Evolutionary conservation across 2,797 vertebrate species (phyloP).

Genomic region (Syngnathus acus): DNA sequence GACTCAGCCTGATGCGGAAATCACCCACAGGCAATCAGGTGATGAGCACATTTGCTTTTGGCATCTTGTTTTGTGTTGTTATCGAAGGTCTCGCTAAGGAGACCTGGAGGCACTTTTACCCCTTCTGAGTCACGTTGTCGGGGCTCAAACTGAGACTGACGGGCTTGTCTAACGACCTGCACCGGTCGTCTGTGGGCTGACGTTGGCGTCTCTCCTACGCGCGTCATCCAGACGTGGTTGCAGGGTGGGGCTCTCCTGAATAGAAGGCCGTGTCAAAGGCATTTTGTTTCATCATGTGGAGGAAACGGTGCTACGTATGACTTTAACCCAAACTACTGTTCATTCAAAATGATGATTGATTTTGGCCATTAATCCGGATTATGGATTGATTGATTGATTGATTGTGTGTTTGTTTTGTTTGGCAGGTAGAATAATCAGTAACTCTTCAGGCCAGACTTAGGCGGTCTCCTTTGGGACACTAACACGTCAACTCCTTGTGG

Average conservation of each 20-base stretch:
- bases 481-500: slow-evolving; percentile 42
- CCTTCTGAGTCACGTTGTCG: slow-evolving; percentile 23
- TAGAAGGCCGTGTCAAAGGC: slow-evolving; percentile 11
- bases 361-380: not conserved
- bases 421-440: slow-evolving; percentile 59
- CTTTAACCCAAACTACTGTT: not conserved
- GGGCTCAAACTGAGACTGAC: slow-evolving; percentile 29
- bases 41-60: slow-evolving; percentile 33
- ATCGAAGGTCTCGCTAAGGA: not conserved
- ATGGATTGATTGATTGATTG: not conserved
- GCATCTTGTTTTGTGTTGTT: not conserved
- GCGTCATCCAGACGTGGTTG: slow-evolving; percentile 11
- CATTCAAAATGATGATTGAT: not conserved
- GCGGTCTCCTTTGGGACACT: slow-evolving; percentile 45
- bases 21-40: slow-evolving; percentile 35
- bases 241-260: not conserved
- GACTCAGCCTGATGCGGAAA: slow-evolving; percentile 43
- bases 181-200: slow-evolving; percentile 41
- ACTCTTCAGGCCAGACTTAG: slow-evolving; percentile 54
- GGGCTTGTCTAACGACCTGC: slow-evolving; percentile 38
- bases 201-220: slow-evolving; percentile 35
- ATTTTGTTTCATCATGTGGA: not conserved
- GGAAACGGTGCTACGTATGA: too few species aligned
- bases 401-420: slow-evolving; percentile 65
- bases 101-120: slow-evolving; percentile 10